Percentiles rank a stretch among this genome's conserved stretches.
These are phyloP conservation scores for Drosophila equinoxialis DNA, from an alignment of 1,140 invertebrate genomes.

Conservation along the genomic window DNA sequence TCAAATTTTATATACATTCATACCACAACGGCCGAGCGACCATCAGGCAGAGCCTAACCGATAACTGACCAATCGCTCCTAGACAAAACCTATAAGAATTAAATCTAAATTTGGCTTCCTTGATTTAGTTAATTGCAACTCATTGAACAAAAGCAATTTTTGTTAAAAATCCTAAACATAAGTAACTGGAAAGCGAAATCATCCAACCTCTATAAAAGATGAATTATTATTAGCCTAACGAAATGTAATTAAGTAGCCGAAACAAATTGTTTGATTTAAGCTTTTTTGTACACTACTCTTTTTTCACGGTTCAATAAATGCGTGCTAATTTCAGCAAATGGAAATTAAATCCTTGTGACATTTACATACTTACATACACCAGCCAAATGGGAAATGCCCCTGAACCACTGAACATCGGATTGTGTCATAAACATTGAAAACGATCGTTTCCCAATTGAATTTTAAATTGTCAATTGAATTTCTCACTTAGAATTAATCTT, in stretches of 20 bases:
- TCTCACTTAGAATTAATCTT: too few relatives aligned
- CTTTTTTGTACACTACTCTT: slow-evolving; percentile 63
- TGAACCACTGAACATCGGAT: too few relatives aligned
- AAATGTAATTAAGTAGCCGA: slow-evolving; percentile 39
- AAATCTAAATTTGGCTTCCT: slow-evolving; percentile 20
- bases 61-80: not conserved
- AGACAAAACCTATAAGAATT: slow-evolving; percentile 25
- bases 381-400: too few relatives aligned
- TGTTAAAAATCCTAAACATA: slow-evolving; percentile 29
- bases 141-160: slow-evolving; percentile 23
- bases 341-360: slow-evolving; percentile 17
- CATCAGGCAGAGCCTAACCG: not conserved
- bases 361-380: too few relatives aligned
- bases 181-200: slow-evolving; percentile 12
- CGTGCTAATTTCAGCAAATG: slow-evolving; percentile 58
- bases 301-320: slow-evolving; percentile 64
- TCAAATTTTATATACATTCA: slow-evolving; percentile 17
- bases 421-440: too few relatives aligned
- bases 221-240: slow-evolving; percentile 22
- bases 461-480: too few relatives aligned
- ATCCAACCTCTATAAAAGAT: slow-evolving; percentile 44
- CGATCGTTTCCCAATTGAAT: too few relatives aligned
- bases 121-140: slow-evolving; percentile 30
- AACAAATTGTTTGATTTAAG: slow-evolving; percentile 58
- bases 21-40: not conserved